These are phyloP conservation scores for Acrocephalus scirpaceus DNA, from an alignment of 2,797 vertebrate genomes.

Conservation along the genomic window DNA sequence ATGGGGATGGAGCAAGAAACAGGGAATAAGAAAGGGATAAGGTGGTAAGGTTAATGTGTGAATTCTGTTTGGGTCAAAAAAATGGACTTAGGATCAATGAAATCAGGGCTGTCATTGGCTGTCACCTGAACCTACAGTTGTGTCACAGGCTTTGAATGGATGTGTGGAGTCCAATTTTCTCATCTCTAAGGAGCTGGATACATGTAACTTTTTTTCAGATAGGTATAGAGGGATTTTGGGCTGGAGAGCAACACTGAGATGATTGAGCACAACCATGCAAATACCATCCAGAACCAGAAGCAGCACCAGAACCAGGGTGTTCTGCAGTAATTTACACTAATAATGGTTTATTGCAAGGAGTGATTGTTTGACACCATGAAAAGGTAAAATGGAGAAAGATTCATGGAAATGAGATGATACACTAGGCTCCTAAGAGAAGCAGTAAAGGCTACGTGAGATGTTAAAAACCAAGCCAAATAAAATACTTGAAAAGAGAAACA, in stretches of 20 bases:
- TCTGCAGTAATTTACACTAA: neutral
- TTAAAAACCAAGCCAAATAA: neutral
- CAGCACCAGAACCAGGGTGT: neutral
- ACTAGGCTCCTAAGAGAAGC: neutral
- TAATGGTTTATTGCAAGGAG: neutral
- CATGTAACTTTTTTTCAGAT: neutral
- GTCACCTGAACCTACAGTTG: neutral
- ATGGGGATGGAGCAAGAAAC: neutral
- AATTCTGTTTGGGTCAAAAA: neutral
- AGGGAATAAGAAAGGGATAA: neutral
- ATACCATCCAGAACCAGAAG: neutral
- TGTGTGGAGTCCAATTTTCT: neutral
- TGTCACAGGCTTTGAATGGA: neutral
- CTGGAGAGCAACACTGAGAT: neutral
- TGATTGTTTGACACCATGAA: neutral
- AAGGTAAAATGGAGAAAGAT: neutral
- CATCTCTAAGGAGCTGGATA: neutral
- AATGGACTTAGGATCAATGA: neutral
- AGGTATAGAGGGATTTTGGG: neutral
- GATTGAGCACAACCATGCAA: neutral
- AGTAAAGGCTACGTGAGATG: neutral
- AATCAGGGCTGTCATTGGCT: neutral
- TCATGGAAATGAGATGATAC: neutral
- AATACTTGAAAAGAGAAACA: neutral
- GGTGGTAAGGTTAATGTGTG: fast-evolving